phyloP scores from a whole-genome alignment of 1,140 invertebrate species.

The Grapholita molesta region DNA sequence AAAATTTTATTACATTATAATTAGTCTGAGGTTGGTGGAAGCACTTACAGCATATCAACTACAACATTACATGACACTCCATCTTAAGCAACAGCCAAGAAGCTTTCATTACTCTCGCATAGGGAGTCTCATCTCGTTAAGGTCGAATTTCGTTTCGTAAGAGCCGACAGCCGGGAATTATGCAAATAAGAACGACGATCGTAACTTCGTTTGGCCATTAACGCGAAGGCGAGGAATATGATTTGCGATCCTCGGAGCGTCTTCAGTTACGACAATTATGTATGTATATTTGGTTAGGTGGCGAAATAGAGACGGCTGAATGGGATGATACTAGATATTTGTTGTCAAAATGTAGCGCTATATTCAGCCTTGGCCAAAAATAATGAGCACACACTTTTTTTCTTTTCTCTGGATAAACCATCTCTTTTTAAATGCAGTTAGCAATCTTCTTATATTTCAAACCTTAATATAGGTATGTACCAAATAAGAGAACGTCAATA shows the following conservation, averaged over 20 bases:
- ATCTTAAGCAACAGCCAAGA: neutral
- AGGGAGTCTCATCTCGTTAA: conserved; percentile 5
- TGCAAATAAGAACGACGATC: conserved; percentile 31
- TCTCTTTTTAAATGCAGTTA: no score
- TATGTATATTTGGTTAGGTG: conserved; percentile 10
- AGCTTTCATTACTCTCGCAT: neutral
- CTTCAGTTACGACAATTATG: conserved; percentile 27
- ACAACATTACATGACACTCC: neutral
- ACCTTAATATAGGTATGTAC: no score
- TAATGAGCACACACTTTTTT: no score
- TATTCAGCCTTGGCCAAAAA: no score
- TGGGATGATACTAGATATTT: neutral
- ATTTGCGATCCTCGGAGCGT: conserved; percentile 20
- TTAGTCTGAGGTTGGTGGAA: no score
- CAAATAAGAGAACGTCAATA: no score
- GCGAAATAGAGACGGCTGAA: neutral
- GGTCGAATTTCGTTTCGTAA: conserved; percentile 9
- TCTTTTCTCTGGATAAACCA: no score
- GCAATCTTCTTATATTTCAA: no score
- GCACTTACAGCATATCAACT: no score
- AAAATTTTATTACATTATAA: no score
- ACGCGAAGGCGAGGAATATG: conserved; percentile 16
- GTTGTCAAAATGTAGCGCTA: neutral
- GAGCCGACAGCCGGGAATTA: conserved; percentile 24
- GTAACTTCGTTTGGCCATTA: conserved; percentile 34